Evolutionary conservation across 1,140 invertebrate genomes (phyloP), one percentile per base, ranked within the genome.

Genomic region (Drosophila ambigua): DNA sequence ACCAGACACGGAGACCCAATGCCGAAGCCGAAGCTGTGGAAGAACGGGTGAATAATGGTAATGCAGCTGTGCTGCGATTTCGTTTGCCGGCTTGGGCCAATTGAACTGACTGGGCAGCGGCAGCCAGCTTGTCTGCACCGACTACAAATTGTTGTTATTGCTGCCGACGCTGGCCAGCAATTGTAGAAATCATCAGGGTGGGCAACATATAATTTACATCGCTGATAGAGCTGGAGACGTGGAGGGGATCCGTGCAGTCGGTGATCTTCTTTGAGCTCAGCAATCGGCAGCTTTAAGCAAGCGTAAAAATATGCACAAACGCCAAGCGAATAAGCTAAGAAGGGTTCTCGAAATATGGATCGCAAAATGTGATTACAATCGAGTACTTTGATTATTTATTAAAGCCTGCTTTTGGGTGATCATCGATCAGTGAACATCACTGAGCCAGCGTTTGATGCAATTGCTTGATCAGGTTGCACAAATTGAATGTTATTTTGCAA

Each of bases 401-500:
- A 59, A 60, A 57, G 67, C 41, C 75, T 72, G 55, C 24, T 46
- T 26, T 54, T 53, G n/a, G 28, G 23, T 44, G 41, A 50, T 53
- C 52, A 46, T 79, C 20, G 50, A 54, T 43, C 39, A 26, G 79
- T n/a, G 50, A 54, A 23, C 39, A 26, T 28, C 23, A n/a, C 24
- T 28, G 16, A 5, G 16, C 2, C 13, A 7, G 13, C 9, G 28
- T 13, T 53, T 69, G 69, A 85, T 79, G 52, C 64, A 68, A 87
- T 83, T 79, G 82, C 79, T 84, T 81, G 83, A 88, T 90, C 87
- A 90, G 87, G 72, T 90, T 83, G 68, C 77, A 90, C 88, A 90
- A 90, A 90, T 90, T 90, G 88, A 90, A 89, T 90, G 88, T 90
- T 90, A 90, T 90, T 90, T 88, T 88, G 69, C 55, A 79, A 90